Evolutionary conservation across 2,888 invertebrate genomes (phyloP), one percentile per base, ranked within the genome.

Genomic region (Microplitis manilae): DNA sequence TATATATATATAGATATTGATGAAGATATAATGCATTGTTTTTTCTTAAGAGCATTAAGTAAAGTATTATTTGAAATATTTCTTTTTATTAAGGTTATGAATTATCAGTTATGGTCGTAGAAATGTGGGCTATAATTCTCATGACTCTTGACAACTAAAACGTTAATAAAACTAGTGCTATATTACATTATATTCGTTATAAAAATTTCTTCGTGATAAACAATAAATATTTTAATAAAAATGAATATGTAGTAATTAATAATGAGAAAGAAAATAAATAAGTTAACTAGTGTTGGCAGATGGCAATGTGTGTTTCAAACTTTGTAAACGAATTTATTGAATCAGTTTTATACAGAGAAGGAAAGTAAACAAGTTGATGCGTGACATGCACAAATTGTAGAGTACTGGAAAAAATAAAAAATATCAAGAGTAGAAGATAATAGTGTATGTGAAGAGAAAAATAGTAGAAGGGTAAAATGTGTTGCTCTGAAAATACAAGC

Each of bases 401-500:
- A 69, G 67, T 61, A 40, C 61, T 41, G 30, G 41, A 73, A 68
- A 72, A 73, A 41, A 65, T 39, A 41, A 40, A 9, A 62, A 64
- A 8, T 30, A 30, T 30, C 2, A 4, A 41, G 17, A 68, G 30
- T 7, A 17, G 62, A 40, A 62, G 2, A 17, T 20, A 39, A 20
- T n/a, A 62, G 68, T 76, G 75, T 76, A 39, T 73, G 65, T 68
- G 68, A 65, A 65, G 50, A 69, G 60, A 64, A 59, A 75, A 72
- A 30, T 4, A 38, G 68, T 73, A 50, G 68, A 40, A 80, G 75
- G 73, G 73, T 68, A 85, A 84, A 79, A 89, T 89, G 89, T 89
- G 89, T 78, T 88, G 89, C 81, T 83, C 87, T 68, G 85, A 86
- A 68, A 86, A 85, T 17, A 81, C 86, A 77, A 87, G 87, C 76